Evolutionary conservation across 2,113 vertebrate species (phyloP), one percentile per base, ranked within the genome.

Genomic region (Gadus macrocephalus): DNA sequence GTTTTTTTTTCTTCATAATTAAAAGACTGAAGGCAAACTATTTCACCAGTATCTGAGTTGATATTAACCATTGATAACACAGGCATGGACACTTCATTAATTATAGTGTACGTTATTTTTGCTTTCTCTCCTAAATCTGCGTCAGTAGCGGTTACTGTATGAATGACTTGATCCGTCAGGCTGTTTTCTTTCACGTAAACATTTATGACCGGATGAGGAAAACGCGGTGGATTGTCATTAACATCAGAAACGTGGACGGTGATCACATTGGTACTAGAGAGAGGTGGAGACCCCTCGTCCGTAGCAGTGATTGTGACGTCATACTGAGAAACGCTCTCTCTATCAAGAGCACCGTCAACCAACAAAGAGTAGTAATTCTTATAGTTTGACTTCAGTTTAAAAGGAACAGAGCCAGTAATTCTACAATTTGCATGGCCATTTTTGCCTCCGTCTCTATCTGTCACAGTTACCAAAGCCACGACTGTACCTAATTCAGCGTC

Each of bases 221-320:
- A 98, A 4, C 31, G 82, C 4, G 95, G 95, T 0, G 89, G 53
- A 15, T 96, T 96, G 64, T 96, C 94, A 28, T 96, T 97, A 4
- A 95, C 92, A 0, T 96, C 95, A 60, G 92, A 91, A 61, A 97
- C 73, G 0, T 91, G 81, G 62, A 96, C 84, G 15, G 74, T 87
- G 53, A 94, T 64, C 0, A 85, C 80, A 67, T 69, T 89, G 28
- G 31, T 80, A 58, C 84, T 89, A 53, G 90, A 92, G 12, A 95
- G 89, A 22, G 92, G 80, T 5, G 94, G 93, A 3, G 65, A 91
- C 0, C 94, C 96, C 65, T 92, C 88, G 73, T 96, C 94, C 0
- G 79, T 85, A 20, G 94, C 93, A 5, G 66, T 86, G 15, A 95
- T 82, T 0, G 86, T 90, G 38, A 96, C 77, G 56, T 93, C 91